A percentile compares a stretch with the other conserved stretches of the same genome.
Conservation (phyloP, 1,140 invertebrate species). For the Lasioglossum baleicum region DNA sequence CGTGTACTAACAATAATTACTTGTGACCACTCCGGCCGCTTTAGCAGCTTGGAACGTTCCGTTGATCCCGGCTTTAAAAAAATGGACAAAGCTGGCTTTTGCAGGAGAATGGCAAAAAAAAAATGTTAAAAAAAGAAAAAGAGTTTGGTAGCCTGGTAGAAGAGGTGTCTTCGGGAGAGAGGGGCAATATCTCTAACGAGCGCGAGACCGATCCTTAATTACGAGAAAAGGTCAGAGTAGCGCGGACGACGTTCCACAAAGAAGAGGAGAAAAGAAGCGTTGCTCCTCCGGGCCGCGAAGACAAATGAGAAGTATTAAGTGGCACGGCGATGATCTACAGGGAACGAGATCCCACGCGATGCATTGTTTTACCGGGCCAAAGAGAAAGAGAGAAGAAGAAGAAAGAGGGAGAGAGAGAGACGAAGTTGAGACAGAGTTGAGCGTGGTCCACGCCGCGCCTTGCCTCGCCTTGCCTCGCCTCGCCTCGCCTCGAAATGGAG, state of each 20-base stretch:
- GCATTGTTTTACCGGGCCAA: conserved; percentile 33
- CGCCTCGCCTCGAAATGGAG: conserved; percentile 45
- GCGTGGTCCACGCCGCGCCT: conserved; percentile 9
- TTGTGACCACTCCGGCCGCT: no score
- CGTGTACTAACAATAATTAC: no score
- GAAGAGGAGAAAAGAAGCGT: background rate
- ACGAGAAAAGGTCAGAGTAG: background rate
- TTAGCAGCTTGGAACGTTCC: no score
- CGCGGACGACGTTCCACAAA: background rate
- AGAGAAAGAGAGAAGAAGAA: no score
- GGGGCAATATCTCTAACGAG: conserved; percentile 30
- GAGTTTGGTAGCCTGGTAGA: no score
- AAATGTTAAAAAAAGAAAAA: no score
- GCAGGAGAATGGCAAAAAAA: no score
- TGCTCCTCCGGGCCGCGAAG: conserved; percentile 14
- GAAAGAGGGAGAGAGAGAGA: no score
- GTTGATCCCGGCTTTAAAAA: no score
- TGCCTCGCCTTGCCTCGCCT: conserved; percentile 5
- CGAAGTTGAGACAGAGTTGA: background rate
- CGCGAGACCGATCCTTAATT: conserved; percentile 21
- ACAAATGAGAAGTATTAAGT: conserved; percentile 37
- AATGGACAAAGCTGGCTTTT: no score
- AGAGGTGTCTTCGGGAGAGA: conserved; percentile 1
- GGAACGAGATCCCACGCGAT: conserved; percentile 29
- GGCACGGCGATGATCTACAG: conserved; percentile 31